Conservation (phyloP, 2,888 invertebrate genomes). For the Exephanes ischioxanthus region DNA sequence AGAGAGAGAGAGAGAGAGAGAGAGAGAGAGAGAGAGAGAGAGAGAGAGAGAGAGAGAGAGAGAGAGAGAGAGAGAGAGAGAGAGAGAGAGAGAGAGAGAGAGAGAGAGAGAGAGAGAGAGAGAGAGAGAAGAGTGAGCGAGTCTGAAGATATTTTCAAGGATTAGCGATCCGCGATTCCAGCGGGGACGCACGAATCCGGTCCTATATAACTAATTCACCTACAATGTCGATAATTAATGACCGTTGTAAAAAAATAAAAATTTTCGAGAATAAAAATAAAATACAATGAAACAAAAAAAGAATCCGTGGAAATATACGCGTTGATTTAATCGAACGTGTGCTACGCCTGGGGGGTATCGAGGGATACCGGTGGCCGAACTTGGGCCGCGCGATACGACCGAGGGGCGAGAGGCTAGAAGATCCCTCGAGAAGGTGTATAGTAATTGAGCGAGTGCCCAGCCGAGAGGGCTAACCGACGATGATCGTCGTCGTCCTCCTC, state of each 20-base stretch:
- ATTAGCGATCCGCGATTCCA: conserved; percentile 59
- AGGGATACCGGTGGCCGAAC: background rate
- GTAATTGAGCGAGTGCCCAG: conserved; percentile 66
- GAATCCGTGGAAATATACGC: conserved; percentile 57
- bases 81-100: conserved; percentile 21
- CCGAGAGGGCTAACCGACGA: conserved; percentile 58
- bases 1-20: conserved; percentile 21
- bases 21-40: conserved; percentile 7
- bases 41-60: conserved; percentile 1
- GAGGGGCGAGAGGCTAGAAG: conserved; percentile 27
- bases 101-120: background rate
- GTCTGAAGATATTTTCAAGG: conserved; percentile 67
- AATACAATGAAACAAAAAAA: conserved; percentile 22
- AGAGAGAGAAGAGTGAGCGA: conserved; percentile 17
- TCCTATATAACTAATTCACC: conserved; percentile 65
- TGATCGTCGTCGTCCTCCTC: conserved; percentile 60
- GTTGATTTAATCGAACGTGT: conserved; percentile 68
- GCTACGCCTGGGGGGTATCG: conserved; percentile 33
- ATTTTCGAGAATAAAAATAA: background rate
- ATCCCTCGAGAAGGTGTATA: conserved; percentile 39
- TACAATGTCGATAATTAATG: conserved; percentile 70
- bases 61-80: conserved; percentile 7
- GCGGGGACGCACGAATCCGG: conserved; percentile 52
- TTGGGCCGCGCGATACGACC: background rate
- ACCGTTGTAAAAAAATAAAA: conserved; percentile 35